These are phyloP conservation scores for Lutjanus campechanus DNA, from an alignment of 2,797 vertebrate species.

Conservation along the genomic window DNA sequence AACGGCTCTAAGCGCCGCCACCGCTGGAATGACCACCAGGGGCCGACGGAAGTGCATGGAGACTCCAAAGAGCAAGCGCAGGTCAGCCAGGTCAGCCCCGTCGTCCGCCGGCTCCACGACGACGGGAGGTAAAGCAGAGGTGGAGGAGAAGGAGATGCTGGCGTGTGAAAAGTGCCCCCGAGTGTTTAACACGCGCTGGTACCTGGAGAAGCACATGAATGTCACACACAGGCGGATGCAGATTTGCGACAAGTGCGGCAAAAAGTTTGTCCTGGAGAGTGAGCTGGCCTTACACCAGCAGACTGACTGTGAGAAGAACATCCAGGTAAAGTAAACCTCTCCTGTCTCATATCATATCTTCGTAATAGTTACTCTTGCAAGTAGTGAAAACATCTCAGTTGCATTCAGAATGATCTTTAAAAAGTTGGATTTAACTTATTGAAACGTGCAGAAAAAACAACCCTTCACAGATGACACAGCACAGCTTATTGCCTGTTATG, in stretches of 20 bases:
- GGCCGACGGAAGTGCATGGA: slow-evolving; percentile 90
- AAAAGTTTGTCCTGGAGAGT: slow-evolving; percentile 99
- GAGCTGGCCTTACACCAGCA: slow-evolving; percentile 99
- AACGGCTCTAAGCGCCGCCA: slow-evolving; percentile 78
- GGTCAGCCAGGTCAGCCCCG: slow-evolving; percentile 82
- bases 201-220: slow-evolving; percentile 99
- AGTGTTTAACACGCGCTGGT: slow-evolving; percentile 99
- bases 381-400: neutral
- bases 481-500: too few species aligned
- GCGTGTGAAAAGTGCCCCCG: slow-evolving; percentile 98
- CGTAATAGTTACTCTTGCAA: neutral
- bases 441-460: too few species aligned
- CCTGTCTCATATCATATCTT: neutral
- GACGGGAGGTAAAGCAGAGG: slow-evolving; percentile 83
- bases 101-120: slow-evolving; percentile 57
- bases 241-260: slow-evolving; percentile 99
- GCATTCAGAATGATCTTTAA: neutral
- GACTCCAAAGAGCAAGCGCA: slow-evolving; percentile 89
- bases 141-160: slow-evolving; percentile 96
- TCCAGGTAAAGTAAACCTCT: slow-evolving; percentile 90
- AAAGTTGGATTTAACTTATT: too few species aligned
- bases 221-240: slow-evolving; percentile 98
- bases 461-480: too few species aligned
- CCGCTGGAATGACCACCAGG: slow-evolving; percentile 88
- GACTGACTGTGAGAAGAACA: slow-evolving; percentile 99